Conservation (phyloP, 2,888 invertebrate genomes). For the Meiosimyza platycephala region DNA sequence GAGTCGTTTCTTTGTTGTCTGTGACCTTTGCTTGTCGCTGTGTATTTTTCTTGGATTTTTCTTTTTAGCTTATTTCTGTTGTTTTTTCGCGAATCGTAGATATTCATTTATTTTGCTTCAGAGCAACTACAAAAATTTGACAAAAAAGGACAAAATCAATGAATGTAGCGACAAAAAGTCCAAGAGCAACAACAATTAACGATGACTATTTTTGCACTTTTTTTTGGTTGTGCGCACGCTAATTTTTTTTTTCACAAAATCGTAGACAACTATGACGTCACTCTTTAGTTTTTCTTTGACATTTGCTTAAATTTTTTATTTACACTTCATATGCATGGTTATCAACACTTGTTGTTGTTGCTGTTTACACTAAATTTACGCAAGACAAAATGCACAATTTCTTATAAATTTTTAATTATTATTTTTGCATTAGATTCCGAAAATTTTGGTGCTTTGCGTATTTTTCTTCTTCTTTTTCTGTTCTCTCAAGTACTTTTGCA, state of each 20-base stretch:
- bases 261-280: conserved; percentile 32
- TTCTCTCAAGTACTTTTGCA: neutral
- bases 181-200: too few relatives aligned
- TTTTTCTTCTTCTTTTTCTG: conserved; percentile 9
- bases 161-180: too few relatives aligned
- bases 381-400: neutral
- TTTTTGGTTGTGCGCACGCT: too few relatives aligned
- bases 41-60: neutral
- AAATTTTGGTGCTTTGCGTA: conserved; percentile 4
- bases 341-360: neutral
- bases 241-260: neutral
- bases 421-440: neutral
- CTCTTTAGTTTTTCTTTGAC: conserved; percentile 22
- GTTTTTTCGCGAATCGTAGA: neutral
- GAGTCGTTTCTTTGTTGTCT: conserved; percentile 13
- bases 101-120: neutral
- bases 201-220: too few relatives aligned
- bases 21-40: conserved; percentile 11
- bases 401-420: conserved; percentile 14
- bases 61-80: neutral
- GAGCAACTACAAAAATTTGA: neutral
- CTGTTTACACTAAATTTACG: neutral
- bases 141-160: conserved; percentile 1
- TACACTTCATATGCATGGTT: neutral
- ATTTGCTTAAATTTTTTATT: conserved; percentile 2